These are phyloP conservation scores for Harpagifer antarcticus DNA, from an alignment of 2,797 vertebrate genomes.

Conservation along the genomic window DNA sequence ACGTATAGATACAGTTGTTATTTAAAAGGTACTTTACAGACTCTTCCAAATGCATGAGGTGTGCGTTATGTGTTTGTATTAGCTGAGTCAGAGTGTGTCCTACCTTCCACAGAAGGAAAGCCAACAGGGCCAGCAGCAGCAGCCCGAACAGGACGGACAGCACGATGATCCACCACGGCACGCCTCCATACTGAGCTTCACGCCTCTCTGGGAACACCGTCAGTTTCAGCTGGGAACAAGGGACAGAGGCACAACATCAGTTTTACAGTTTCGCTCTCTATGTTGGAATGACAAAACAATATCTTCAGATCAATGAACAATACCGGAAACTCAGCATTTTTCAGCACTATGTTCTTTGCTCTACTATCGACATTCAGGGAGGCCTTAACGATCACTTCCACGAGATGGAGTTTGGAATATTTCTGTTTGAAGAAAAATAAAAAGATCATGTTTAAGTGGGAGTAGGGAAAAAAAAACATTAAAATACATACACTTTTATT, in stretches of 20 bases:
- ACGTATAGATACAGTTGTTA: conserved; percentile 19
- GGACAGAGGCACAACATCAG: conserved; percentile 5
- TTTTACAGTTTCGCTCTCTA: too few species aligned
- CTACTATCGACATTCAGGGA: conserved; percentile 83
- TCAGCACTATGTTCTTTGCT: conserved; percentile 86
- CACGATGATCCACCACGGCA: conserved; percentile 95
- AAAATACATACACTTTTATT: too few species aligned
- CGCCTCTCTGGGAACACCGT: conserved; percentile 92
- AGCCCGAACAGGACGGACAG: conserved; percentile 93
- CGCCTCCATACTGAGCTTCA: conserved; percentile 84
- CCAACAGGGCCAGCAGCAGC: conserved; percentile 91
- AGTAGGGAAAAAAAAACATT: too few species aligned
- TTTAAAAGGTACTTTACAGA: conserved; percentile 15
- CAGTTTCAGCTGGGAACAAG: conserved; percentile 85
- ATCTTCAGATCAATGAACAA: too few species aligned
- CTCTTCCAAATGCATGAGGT: neutral
- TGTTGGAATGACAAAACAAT: too few species aligned
- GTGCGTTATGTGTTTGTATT: neutral
- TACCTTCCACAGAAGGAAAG: conserved; percentile 98
- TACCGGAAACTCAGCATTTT: conserved; percentile 88
- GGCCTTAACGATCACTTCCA: conserved; percentile 90
- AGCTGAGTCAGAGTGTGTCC: conserved; percentile 42
- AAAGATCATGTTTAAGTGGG: neutral
- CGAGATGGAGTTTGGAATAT: conserved; percentile 88
- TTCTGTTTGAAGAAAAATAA: conserved; percentile 79